Evolutionary conservation across 2,888 invertebrate species (phyloP).

Genomic region (Oxycera nigricornis): DNA sequence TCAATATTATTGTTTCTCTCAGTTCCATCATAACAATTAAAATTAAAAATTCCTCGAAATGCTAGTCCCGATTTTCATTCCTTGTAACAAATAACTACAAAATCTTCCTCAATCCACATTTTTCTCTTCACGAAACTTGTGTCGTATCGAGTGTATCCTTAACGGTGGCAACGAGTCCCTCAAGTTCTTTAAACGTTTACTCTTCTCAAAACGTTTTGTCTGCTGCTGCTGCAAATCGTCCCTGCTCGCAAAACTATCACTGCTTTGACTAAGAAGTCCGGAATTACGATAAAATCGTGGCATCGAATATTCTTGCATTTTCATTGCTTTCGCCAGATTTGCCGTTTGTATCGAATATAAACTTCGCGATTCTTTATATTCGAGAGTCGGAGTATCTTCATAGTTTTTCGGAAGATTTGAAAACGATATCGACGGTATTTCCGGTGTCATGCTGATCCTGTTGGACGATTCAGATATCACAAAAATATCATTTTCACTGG

Average conservation of each 20-base stretch:
- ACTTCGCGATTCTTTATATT: slow-evolving; percentile 60
- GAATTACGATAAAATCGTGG: slow-evolving; percentile 68
- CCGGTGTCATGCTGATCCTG: slow-evolving; percentile 62
- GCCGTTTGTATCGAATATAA: slow-evolving; percentile 65
- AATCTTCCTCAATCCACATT: slow-evolving; percentile 42
- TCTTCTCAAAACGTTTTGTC: slow-evolving; percentile 57
- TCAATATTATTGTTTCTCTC: too few species aligned
- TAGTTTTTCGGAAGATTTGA: slow-evolving; percentile 61
- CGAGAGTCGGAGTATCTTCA: slow-evolving; percentile 61
- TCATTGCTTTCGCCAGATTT: slow-evolving; percentile 61
- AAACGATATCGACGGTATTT: slow-evolving; percentile 62
- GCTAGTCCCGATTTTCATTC: neutral
- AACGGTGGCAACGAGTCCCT: slow-evolving; percentile 60
- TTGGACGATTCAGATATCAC: slow-evolving; percentile 57
- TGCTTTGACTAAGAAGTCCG: slow-evolving; percentile 57
- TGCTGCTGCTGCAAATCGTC: slow-evolving; percentile 49
- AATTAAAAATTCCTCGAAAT: neutral
- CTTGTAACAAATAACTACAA: neutral
- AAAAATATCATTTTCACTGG: slow-evolving; percentile 61
- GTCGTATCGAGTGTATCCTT: slow-evolving; percentile 56
- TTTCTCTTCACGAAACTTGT: slow-evolving; percentile 48
- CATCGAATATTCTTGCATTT: slow-evolving; percentile 68
- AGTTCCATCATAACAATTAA: too few species aligned
- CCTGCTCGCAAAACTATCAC: slow-evolving; percentile 50
- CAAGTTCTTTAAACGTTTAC: slow-evolving; percentile 59